Percentiles rank a stretch among this genome's conserved stretches.
Conservation (phyloP, 2,113 vertebrate genomes). For the Tragelaphus scriptus region DNA sequence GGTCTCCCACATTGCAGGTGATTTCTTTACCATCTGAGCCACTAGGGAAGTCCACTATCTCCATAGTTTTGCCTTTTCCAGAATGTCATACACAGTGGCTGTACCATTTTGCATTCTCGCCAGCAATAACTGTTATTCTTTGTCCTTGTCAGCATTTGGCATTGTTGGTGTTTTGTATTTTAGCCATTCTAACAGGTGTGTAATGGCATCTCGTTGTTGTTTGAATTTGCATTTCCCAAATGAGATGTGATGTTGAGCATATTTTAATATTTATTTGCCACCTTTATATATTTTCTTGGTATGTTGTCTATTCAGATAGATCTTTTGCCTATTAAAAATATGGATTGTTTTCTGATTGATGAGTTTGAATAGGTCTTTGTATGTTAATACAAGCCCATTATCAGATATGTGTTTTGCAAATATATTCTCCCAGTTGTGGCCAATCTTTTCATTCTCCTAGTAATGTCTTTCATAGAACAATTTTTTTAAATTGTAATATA, state of each 20-base stretch:
- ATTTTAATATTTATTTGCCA: background rate
- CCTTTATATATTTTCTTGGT: background rate
- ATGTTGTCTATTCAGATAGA: background rate
- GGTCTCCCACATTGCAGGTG: background rate
- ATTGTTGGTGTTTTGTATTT: background rate
- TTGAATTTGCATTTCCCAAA: background rate
- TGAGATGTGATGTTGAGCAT: background rate
- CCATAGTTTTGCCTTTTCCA: background rate
- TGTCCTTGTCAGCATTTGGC: background rate
- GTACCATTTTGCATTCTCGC: background rate
- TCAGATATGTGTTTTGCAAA: background rate
- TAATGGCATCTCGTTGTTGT: background rate
- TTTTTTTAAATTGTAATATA: background rate
- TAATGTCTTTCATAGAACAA: background rate
- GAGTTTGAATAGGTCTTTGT: background rate
- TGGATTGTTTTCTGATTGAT: background rate
- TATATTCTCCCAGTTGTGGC: background rate
- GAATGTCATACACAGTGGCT: background rate
- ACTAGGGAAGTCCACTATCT: background rate
- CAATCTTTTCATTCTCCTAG: background rate
- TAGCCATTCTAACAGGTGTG: background rate
- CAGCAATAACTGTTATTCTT: background rate
- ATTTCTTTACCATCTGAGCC: background rate
- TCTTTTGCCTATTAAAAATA: background rate
- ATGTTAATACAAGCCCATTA: background rate